phyloP scores from a whole-genome alignment of 92 coral and sea anemone genomes.

The Blastomussa wellsi region DNA sequence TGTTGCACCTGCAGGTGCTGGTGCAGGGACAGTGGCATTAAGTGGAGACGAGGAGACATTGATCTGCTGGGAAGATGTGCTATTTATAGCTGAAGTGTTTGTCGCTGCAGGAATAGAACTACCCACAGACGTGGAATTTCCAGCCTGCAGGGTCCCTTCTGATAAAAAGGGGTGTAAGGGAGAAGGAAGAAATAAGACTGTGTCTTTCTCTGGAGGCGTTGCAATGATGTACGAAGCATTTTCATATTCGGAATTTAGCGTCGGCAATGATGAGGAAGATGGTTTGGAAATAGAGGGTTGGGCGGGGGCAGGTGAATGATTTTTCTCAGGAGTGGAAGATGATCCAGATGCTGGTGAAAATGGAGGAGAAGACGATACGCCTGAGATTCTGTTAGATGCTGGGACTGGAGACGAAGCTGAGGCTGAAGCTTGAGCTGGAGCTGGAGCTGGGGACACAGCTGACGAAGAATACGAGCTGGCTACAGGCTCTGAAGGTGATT shows the following conservation, averaged over 20 bases:
- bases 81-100: neutral
- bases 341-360: neutral
- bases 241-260: slow-evolving; percentile 26
- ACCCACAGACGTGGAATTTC: neutral
- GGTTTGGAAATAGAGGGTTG: neutral
- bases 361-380: slow-evolving; percentile 12
- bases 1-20: neutral
- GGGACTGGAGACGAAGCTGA: neutral
- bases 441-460: neutral
- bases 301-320: neutral
- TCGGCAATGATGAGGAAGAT: neutral
- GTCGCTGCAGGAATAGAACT: neutral
- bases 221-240: slow-evolving; percentile 43
- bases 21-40: slow-evolving; percentile 8
- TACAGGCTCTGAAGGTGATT: neutral
- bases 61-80: neutral
- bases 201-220: slow-evolving; percentile 37
- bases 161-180: slow-evolving; percentile 23
- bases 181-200: slow-evolving; percentile 41
- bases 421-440: neutral
- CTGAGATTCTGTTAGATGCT: neutral
- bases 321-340: neutral
- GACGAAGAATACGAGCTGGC: neutral
- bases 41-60: neutral
- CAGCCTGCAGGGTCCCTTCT: neutral